Base-by-base conservation (phyloP, 1,140 invertebrate species). In the Drosophila leontia region DNA sequence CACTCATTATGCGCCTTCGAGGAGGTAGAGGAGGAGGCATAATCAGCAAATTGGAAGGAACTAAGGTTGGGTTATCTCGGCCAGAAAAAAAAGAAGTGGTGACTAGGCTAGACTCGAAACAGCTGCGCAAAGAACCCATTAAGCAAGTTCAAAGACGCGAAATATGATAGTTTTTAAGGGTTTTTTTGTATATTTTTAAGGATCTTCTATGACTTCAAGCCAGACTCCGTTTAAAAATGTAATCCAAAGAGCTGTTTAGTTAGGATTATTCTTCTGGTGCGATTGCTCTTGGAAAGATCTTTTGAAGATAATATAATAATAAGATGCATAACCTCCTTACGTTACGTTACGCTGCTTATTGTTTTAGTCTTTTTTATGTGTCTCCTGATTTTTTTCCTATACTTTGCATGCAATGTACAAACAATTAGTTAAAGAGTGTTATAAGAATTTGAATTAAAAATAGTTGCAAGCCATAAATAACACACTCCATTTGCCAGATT, bases 1-100 rank as follows among this genome's bases (percentile, higher is more conserved):
- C 35, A 58, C 76, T 84, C 81, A 84, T 80, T 80, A 82, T 80
- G 51, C 42, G 42, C 26, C 17, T 34, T 64, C 7, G 26, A 48
- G 64, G 32, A 11, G 35, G 5, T 26, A 2, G 11, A 13, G 26
- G 15, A 32, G 48, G 15, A 12, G 39, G 42, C 50, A 71, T 71
- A 71, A 71, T 71, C 68, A 70, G 68, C 50, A 72, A 72, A 72
- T 71, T 72, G 67, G 35, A 35, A 29, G 51, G 26, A 72, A 71
- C 65, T 42, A 35, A 56, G 53, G 53, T 56, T 55, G 53, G 53
- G 53, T 56, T 56, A 56, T 56, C 53, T 26, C 35, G 19, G 45
- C 59, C 29, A 61, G 15, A 23, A 53, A 19, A 12, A n/a, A 50
- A n/a, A 29, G 1, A 51, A 69, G 44, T 35, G 65, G 42, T 68